Evolutionary conservation across 2,797 vertebrate genomes (phyloP).

Genomic region (Lithobates pipiens): DNA sequence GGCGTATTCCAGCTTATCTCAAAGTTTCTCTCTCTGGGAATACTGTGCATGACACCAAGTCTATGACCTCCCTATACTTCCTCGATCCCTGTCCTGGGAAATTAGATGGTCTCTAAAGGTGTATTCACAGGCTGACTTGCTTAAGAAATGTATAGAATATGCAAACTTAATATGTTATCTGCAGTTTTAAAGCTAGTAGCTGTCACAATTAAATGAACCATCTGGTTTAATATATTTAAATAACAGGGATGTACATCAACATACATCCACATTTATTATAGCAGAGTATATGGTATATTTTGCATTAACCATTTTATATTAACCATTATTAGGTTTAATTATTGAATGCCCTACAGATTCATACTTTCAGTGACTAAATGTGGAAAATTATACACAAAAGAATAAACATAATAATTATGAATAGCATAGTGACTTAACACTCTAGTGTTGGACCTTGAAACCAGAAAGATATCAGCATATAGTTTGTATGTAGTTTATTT

Average conservation of each 20-base stretch:
- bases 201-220: neutral
- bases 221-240: neutral
- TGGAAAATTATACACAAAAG: neutral
- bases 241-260: neutral
- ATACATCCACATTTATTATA: slow-evolving; percentile 4
- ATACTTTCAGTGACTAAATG: neutral
- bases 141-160: neutral
- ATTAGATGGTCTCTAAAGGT: slow-evolving; percentile 53
- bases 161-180: neutral
- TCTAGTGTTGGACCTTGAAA: too few species aligned
- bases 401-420: too few species aligned
- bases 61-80: slow-evolving; percentile 30
- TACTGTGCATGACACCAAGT: slow-evolving; percentile 19
- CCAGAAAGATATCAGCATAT: too few species aligned
- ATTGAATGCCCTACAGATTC: too few species aligned
- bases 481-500: too few species aligned
- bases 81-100: slow-evolving; percentile 48
- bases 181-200: neutral
- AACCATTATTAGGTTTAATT: neutral
- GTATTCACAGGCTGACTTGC: slow-evolving; percentile 5
- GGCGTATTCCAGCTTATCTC: slow-evolving; percentile 35
- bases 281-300: neutral
- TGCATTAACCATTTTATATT: too few species aligned
- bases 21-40: slow-evolving; percentile 29
- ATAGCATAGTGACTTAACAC: too few species aligned